phyloP scores from a whole-genome alignment of 30 jellyfish, hydroid and myxozoan genomes.

The Cassiopea andromeda region DNA sequence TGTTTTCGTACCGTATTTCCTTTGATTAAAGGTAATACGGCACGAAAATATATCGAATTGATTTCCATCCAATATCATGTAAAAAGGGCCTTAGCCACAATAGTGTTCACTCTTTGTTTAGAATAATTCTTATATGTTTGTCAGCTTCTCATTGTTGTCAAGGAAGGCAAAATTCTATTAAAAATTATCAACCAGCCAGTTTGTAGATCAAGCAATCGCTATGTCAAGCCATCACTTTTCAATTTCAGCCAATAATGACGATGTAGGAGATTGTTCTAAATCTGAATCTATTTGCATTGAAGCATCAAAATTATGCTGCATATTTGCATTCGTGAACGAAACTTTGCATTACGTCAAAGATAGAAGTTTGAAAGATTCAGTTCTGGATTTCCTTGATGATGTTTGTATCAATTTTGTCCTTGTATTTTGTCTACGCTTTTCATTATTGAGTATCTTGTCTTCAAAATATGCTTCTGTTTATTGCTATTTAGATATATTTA shows the following conservation, averaged over 20 bases:
- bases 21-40: too few relatives aligned
- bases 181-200: not conserved
- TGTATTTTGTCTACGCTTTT: not conserved
- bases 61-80: too few relatives aligned
- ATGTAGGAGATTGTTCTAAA: not conserved
- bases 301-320: slow-evolving; percentile 16
- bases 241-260: not conserved
- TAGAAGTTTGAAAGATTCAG: slow-evolving; percentile 10
- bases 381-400: slow-evolving; percentile 24
- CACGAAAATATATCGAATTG: too few relatives aligned
- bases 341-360: not conserved
- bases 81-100: too few relatives aligned
- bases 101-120: too few relatives aligned
- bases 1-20: too few relatives aligned
- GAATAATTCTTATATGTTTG: not conserved
- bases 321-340: not conserved
- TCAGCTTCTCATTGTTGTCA: not conserved
- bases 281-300: slow-evolving; percentile 15
- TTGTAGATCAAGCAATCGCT: not conserved
- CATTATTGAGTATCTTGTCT: too few relatives aligned
- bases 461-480: too few relatives aligned
- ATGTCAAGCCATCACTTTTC: not conserved
- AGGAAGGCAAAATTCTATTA: not conserved
- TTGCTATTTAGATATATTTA: too few relatives aligned
- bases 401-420: not conserved